Base-by-base conservation (phyloP, 1,140 invertebrate species). In the Neuroterus valhalla region DNA sequence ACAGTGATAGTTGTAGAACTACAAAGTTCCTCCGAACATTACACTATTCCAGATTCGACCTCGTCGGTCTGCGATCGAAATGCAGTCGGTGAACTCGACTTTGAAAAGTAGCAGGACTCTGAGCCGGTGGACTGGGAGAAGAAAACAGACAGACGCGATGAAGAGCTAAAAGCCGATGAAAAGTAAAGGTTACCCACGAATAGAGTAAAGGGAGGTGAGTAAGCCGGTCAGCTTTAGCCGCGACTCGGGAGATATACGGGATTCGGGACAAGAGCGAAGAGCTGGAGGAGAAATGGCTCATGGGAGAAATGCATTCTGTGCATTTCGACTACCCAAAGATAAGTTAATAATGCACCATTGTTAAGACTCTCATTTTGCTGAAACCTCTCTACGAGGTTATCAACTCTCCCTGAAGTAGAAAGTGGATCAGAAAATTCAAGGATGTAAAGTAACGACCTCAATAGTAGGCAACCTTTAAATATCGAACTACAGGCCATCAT, bases 21-120 rank as follows among this genome's bases (percentile, higher is more conserved):
- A 48, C 6, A 3, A 48, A 3, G 46, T 48, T 48, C 17, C 46
- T 48, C 46, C 46, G 46, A 17, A 48, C 17, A 48, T 17, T 48
- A 48, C 46, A n/a, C 46, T 6, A 48, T 48, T 48, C 46, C 46
- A n/a, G n/a, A 48, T 48, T 48, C 46, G 17, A 48, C 17, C 46
- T 19, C 3, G 10, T 48, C 17, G 14, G 46, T 48, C 17, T n/a
- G 8, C 46, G 15, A 45, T 45, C 15, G 46, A 48, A 48, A 48
- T 19, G 46, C 46, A 17, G n/a, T n/a, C 12, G 46, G 12, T 48
- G 17, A 48, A n/a, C 17, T 48, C 46, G 15, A n/a, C 46, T 19
- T 38, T 38, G 31, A 38, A 10, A 38, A 8, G 31, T 8, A 38
- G 46, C n/a, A n/a, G 15, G n/a, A n/a, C 46, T 48, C 10, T 48